Base-by-base conservation (phyloP, 2,113 vertebrate species). In the Onychostruthus taczanowskii region DNA sequence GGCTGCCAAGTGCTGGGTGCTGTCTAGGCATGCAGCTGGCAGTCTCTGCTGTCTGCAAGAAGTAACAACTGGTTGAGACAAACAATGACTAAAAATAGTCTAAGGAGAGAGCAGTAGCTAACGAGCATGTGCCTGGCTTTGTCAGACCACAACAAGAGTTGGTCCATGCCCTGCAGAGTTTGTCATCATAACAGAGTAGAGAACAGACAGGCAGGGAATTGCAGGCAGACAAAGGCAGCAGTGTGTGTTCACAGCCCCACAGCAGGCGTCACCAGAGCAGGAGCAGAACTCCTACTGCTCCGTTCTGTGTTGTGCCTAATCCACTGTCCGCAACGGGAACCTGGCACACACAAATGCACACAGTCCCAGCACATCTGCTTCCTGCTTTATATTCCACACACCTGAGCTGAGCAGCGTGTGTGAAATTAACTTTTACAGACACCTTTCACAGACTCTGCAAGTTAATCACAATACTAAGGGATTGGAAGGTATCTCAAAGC, bases 11-110 rank as follows among this genome's bases (percentile, higher is more conserved):
- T 21, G 9, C 44, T 72, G 76, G 77, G 69, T 56, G 61, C 69
- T 92, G 94, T 59, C 85, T 66, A 87, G 92, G 91, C 90, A 88
- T 1, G 64, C 41, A 95, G 75, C 76, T 92, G 92, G 88, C 79
- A 81, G 39, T 61, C 63, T 53, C 44, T 53, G 10, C 55, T 75
- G 66, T 73, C 94, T 93, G 47, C 55, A 58, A 70, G 75, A 88
- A 80, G 58, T 47, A 91, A 76, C 89, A 90, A 93, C 75, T 41
- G 16, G 53, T 23, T 52, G 72, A 90, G 63, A 93, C 50, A 95
- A 95, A 91, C 20, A 93, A 73, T 7, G 59, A 56, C 90, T 86
- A 84, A 93, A 95, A 93, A 93, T 85, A 94, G 78, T 39, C 21
- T 21, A 67, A 77, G 64, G 59, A 83, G 61, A 70, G 84, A 95